Conservation (phyloP, 92 coral and sea anemone species). For the Zoanthus sociatus region DNA sequence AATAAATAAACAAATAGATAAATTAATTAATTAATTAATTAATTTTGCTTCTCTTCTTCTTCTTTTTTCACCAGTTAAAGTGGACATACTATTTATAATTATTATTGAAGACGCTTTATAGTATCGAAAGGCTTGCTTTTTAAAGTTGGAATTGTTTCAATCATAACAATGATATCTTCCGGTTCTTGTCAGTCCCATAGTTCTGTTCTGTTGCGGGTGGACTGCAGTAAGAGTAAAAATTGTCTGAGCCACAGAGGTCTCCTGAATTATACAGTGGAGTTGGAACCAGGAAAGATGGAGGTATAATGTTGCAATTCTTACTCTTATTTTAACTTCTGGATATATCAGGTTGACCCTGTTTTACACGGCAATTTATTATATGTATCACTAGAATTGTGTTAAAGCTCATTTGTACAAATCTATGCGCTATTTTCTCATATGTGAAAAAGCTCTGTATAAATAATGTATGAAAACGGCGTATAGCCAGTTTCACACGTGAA, state of each 20-base stretch:
- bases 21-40: too few species aligned
- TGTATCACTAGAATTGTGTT: not conserved
- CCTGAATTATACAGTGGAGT: conserved; percentile 77
- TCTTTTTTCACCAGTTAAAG: too few species aligned
- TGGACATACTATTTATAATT: too few species aligned
- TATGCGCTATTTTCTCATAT: not conserved
- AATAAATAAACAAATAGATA: too few species aligned
- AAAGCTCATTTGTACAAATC: not conserved
- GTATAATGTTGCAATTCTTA: conserved; percentile 39
- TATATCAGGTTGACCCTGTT: too few species aligned
- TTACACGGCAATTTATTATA: not conserved
- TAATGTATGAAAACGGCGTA: not conserved
- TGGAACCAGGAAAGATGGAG: conserved; percentile 78
- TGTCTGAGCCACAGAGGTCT: conserved; percentile 89
- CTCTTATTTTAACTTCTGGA: too few species aligned
- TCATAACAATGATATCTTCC: not conserved
- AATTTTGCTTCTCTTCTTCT: too few species aligned
- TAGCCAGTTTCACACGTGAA: not conserved
- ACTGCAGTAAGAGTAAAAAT: conserved; percentile 82
- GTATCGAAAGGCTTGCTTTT: too few species aligned
- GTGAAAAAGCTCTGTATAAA: too few species aligned
- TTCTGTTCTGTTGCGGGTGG: conserved; percentile 79
- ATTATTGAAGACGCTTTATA: too few species aligned
- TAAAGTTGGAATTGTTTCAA: not conserved
- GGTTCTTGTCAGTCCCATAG: conserved; percentile 78